These are phyloP conservation scores for Eupithecia vulgata DNA, from an alignment of 2,888 invertebrate species.

Conservation along the genomic window DNA sequence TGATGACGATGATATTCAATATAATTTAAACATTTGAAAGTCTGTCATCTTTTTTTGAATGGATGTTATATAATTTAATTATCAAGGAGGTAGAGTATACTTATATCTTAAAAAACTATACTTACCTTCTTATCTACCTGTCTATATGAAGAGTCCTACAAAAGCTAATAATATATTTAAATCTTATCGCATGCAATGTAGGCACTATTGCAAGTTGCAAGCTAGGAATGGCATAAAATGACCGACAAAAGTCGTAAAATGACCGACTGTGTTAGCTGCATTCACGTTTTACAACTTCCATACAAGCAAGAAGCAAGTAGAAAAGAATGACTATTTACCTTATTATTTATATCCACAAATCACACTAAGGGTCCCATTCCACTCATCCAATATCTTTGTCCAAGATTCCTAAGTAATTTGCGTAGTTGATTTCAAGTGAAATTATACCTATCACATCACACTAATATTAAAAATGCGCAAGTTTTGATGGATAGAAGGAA, in stretches of 20 bases:
- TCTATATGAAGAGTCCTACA: too few relatives aligned
- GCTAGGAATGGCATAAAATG: background rate
- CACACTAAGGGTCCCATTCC: too few relatives aligned
- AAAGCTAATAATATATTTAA: background rate
- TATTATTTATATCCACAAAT: slow-evolving; percentile 6
- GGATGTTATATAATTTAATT: too few relatives aligned
- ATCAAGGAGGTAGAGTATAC: too few relatives aligned
- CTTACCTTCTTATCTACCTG: background rate
- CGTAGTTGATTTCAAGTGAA: too few relatives aligned
- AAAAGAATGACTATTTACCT: background rate
- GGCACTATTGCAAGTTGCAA: background rate
- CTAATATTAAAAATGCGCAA: too few relatives aligned
- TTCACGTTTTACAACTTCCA: background rate
- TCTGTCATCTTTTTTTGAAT: background rate
- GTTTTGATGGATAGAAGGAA: too few relatives aligned
- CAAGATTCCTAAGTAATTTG: too few relatives aligned
- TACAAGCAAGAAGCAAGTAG: background rate
- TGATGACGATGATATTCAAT: too few relatives aligned
- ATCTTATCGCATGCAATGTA: background rate
- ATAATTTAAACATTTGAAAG: background rate
- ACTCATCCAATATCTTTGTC: too few relatives aligned
- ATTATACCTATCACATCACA: too few relatives aligned
- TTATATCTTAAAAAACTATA: too few relatives aligned
- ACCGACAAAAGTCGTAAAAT: background rate
- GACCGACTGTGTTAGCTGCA: background rate